Base-by-base conservation (phyloP, 2,797 vertebrate species). In the Euthynnus affinis region DNA sequence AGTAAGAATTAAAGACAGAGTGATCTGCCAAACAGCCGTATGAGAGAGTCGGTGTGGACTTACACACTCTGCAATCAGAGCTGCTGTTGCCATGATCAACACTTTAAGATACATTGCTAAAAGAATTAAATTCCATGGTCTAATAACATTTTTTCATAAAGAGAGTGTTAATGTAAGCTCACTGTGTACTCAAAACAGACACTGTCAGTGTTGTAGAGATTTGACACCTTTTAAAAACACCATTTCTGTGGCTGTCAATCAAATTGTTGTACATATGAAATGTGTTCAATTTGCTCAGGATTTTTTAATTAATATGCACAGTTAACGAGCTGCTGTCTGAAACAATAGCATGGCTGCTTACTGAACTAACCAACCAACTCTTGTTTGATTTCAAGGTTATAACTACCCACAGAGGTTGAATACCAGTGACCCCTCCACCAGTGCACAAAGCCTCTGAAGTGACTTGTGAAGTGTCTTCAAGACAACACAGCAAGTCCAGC, bases 301-400 rank as follows among this genome's bases (percentile, higher is more conserved):
- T 71, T 65, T 86, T 82, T 82, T 83, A 81, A 87, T 88, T 91
- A 86, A 85, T 80, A 78, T 84, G 84, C 83, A 88, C 84, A 80
- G 83, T 85, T 88, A 89, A 90, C 88, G 84, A 85, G 86, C 78
- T 68, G 65, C 64, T 83, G 85, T 85, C 72, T 84, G 81, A 86
- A 59, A 69, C 77, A 63, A 71, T 74, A 57, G 62, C 80, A 80
- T 76, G 71, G 66, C 90, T 88, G 86, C 81, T 84, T 89, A 83
- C 81, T 74, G 75, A 76, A 76, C 76, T 78, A 83, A 83, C 82
- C 56, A 86, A 29, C 5, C 27, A 75, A 70, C 23, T 46, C 71
- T 81, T 64, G 72, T 65, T 80, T 70, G 65, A 79, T 83, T 61
- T 83, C 80, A 83, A 72, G 74, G 72, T 81, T 75, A 64, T 58